A percentile compares a stretch with the other conserved stretches of the same genome.
phyloP scores from a whole-genome alignment of 2,113 vertebrate species.

The Nymphicus hollandicus region DNA sequence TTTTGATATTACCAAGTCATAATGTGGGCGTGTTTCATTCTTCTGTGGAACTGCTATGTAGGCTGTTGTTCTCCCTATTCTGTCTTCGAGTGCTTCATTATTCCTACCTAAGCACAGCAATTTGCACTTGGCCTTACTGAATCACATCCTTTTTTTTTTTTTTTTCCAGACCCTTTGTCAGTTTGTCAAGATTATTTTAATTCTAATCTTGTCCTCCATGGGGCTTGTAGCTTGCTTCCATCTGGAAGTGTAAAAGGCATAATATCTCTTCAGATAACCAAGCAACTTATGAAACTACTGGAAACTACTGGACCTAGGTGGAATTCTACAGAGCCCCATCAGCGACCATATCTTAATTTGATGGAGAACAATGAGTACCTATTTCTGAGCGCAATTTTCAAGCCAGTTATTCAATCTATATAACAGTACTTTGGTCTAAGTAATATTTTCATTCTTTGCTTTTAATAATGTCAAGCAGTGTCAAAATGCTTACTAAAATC shows the following conservation, averaged over 20 bases:
- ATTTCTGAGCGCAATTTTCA: not conserved
- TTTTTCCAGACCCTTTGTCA: not conserved
- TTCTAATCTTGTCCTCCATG: not conserved
- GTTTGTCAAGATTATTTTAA: not conserved
- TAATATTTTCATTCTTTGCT: not conserved
- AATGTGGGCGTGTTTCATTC: not conserved
- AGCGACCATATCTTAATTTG: not conserved
- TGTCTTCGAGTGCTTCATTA: not conserved
- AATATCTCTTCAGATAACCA: not conserved
- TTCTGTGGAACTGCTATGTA: not conserved
- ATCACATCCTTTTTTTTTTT: not conserved
- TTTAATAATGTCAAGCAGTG: not conserved
- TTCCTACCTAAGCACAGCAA: not conserved
- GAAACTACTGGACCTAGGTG: not conserved
- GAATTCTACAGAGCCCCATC: fast-evolving
- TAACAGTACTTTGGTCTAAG: not conserved
- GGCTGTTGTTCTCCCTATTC: not conserved
- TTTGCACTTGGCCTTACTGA: not conserved
- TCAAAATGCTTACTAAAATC: not conserved
- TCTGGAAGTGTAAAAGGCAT: not conserved
- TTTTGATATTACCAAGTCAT: not conserved
- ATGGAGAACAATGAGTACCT: not conserved
- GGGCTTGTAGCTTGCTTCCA: not conserved
- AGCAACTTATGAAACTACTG: not conserved
- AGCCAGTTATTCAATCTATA: not conserved